Evolutionary conservation across 2,797 vertebrate genomes (phyloP), one percentile per base, ranked within the genome.

Genomic region (Falco naumanni): DNA sequence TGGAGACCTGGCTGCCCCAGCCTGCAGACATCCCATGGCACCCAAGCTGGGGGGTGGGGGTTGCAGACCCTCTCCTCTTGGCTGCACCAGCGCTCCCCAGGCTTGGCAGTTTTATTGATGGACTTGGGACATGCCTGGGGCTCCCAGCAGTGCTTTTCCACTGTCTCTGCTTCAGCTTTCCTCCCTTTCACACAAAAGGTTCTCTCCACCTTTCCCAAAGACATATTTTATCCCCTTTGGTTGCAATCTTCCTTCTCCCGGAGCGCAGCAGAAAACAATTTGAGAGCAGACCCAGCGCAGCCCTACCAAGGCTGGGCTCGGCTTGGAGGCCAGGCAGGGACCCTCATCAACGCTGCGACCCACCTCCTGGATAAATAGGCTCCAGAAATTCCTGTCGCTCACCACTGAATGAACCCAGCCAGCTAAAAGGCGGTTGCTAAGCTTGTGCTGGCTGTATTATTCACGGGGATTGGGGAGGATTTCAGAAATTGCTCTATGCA

Each of bases 151-250:
- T 26, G 33, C 14, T 65, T 59, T 70, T 22, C n/a, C 50, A 48
- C 43, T 0, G 0, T 26, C 68, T 89, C 66, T 0, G 0, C 50
- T 63, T 48, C 71, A 74, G 1, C 39, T 85, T 68, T 34, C 34
- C 60, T 63, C 45, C 41, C 37, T 77, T 70, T 33, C 80, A n/a
- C 45, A 51, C 56, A 9, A 56, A 16, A 69, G 29, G n/a, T 3
- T 65, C 68, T 65, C 34, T 34, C 43, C 45, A 15, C 29, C 37
- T 87, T 84, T 69, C 37, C 59, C 69, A 16, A 65, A 82, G 54
- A 47, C 16, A 0, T 5, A 4, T 87, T 83, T 65, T n/a, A 74
- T 51, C 29, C n/a, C 31, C 6, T 84, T 77, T 4, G 37, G 56
- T 80, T 8, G 8, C 4, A 22, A 13, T 34, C 22, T 63, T 70